Evolutionary conservation across 2,113 vertebrate genomes (phyloP), one percentile per base, ranked within the genome.

Genomic region (Australoheros scitulus): DNA sequence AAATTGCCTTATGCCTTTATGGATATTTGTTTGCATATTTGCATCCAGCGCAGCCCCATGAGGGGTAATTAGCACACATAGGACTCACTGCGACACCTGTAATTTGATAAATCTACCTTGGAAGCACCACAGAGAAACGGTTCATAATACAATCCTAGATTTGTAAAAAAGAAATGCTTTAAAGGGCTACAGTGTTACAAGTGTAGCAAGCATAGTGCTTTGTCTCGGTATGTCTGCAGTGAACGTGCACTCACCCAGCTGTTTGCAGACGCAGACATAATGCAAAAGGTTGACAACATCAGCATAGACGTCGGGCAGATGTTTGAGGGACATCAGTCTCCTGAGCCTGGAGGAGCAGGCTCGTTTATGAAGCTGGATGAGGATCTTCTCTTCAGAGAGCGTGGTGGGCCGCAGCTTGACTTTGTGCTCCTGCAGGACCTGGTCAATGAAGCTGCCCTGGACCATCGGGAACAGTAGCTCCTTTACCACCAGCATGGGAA

Each of bases 401-500:
- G 98, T 99, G 20, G 98, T 97, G 57, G 98, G 98, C 1, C 98
- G 96, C 56, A 99, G 95, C 88, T 97, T 97, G 59, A 99, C 97
- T 6, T 95, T 97, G 90, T 98, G 97, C 79, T 97, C 96, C 92
- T 99, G 98, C 75, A 99, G 95, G 24, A 98, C 97, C 6, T 97
- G 97, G 93, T 99, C 97, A 3, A 99, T 95, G 0, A 95, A 96
- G 1, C 85, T 41, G 0, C 96, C 95, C 0, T 96, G 94, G n/a
- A 99, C 96, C n/a, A 91, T 94, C 0, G 97, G 96, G 86, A 99
- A 99, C 34, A 99, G 95, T 61, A 96, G 94, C 92, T 98, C 97
- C 92, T 99, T 99, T 91, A 99, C 96, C 89, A 99, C 96, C 2
- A 98, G 93, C 95, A 99, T 99, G 85, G 98, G 98, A 52, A 99